These are phyloP conservation scores for Rhineura floridana DNA, from an alignment of 2,113 vertebrate genomes.

Conservation along the genomic window DNA sequence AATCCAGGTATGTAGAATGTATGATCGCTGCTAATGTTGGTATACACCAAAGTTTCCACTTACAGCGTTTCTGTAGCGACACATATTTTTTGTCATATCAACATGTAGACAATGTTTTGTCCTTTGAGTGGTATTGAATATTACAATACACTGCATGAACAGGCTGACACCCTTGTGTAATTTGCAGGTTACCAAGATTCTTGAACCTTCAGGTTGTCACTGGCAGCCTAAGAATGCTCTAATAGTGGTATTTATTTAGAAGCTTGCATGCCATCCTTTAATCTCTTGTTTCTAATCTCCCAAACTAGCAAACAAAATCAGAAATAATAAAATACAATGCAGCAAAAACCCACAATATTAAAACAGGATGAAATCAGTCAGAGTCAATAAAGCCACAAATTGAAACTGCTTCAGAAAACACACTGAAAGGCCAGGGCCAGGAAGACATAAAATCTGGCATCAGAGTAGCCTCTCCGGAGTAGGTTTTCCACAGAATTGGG, in stretches of 20 bases:
- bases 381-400: not conserved
- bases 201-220: not conserved
- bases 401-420: not conserved
- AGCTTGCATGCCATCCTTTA: not conserved
- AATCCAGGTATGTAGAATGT: not conserved
- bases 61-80: not conserved
- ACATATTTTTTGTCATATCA: rapidly evolving
- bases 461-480: not conserved
- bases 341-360: not conserved
- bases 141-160: not conserved
- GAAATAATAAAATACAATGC: not conserved
- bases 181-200: not conserved
- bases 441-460: not conserved
- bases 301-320: not conserved
- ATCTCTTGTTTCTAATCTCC: not conserved
- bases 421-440: not conserved
- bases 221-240: not conserved
- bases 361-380: not conserved
- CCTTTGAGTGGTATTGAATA: not conserved
- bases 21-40: rapidly evolving
- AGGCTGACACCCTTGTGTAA: not conserved
- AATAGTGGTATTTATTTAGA: no score
- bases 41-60: rapidly evolving
- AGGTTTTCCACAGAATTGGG: not conserved
- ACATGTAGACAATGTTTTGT: rapidly evolving